Evolutionary conservation across 2,888 invertebrate species (phyloP), one percentile per base, ranked within the genome.

Genomic region (Lasius fuliginosus): DNA sequence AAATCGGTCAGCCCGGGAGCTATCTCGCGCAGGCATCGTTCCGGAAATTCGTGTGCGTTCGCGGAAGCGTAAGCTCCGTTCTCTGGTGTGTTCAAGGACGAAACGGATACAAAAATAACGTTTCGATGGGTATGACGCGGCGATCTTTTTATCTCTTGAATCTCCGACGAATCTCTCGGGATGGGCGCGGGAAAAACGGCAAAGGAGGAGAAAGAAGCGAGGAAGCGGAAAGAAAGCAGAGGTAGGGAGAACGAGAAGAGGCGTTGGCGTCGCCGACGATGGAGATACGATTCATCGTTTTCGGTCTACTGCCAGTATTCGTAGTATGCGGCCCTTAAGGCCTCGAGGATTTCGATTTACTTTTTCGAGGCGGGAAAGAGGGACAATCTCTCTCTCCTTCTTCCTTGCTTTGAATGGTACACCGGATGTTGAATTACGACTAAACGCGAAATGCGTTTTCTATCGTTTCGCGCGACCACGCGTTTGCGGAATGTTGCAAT

Each of bases 91-190:
- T 68, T 49, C 27, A 36, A 23, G 68, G 56, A 81, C 67, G 84
- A 74, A 82, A 75, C 75, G 81, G 62, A 83, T 83, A 77, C 83
- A 86, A 62, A 85, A 85, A 81, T 77, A 83, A 83, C 87, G 85
- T 88, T 86, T 86, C 89, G 87, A 88, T 89, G 82, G 87, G 85
- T 90, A 89, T 87, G 90, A 88, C 88, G 84, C 74, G 85, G 82
- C 83, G 86, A 88, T 86, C 89, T 86, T 90, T 87, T 90, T 90
- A 90, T 89, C 90, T 84, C 84, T 46, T n/a, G 83, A 83, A 86
- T 86, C 82, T 64, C 62, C 85, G 74, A 53, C 60, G 76, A 76
- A 71, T 84, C 75, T 84, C 75, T 83, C 58, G 58, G 42, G 62
- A 76, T 53, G 60, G 56, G 68, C 27, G 58, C 62, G n/a, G 58